Evolutionary conservation across 92 coral and sea anemone genomes (phyloP).

Genomic region (Zoanthus sociatus): DNA sequence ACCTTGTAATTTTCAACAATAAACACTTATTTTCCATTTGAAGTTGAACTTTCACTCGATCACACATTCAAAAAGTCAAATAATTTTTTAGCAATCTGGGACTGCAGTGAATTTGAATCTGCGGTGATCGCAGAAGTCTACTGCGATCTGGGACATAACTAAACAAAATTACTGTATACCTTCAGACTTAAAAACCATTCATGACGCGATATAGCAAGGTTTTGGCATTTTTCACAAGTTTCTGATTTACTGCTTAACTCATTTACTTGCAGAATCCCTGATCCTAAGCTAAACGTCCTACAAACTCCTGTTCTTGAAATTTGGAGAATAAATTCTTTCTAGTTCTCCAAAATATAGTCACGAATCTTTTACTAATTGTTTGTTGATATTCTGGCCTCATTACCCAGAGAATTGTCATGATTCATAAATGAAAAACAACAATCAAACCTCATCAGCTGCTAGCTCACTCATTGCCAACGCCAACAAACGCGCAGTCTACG

Average conservation of each 20-base stretch:
- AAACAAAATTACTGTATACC: too few relatives aligned
- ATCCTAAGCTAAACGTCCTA: not conserved
- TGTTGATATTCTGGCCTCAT: conserved; percentile 26
- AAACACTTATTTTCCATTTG: too few relatives aligned
- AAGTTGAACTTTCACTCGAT: too few relatives aligned
- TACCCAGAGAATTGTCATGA: conserved; percentile 14
- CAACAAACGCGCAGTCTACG: conserved; percentile 7
- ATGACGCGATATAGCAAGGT: conserved; percentile 15
- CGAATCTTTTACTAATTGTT: not conserved
- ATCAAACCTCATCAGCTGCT: conserved; percentile 76
- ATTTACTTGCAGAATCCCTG: not conserved
- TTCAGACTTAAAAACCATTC: not conserved
- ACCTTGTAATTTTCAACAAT: too few relatives aligned
- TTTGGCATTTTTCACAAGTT: not conserved
- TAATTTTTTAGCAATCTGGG: too few relatives aligned
- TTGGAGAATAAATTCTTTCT: not conserved
- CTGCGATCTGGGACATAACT: too few relatives aligned
- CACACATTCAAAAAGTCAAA: too few relatives aligned
- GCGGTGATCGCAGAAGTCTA: too few relatives aligned
- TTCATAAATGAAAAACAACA: conserved; percentile 5
- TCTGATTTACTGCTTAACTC: not conserved
- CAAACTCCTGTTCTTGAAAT: not conserved
- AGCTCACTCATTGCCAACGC: conserved; percentile 70
- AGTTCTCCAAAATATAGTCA: not conserved
- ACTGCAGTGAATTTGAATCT: too few relatives aligned